Base-by-base conservation (phyloP, 30 jellyfish, hydroid and myxozoan species). In the Chironex yamaguchii region DNA sequence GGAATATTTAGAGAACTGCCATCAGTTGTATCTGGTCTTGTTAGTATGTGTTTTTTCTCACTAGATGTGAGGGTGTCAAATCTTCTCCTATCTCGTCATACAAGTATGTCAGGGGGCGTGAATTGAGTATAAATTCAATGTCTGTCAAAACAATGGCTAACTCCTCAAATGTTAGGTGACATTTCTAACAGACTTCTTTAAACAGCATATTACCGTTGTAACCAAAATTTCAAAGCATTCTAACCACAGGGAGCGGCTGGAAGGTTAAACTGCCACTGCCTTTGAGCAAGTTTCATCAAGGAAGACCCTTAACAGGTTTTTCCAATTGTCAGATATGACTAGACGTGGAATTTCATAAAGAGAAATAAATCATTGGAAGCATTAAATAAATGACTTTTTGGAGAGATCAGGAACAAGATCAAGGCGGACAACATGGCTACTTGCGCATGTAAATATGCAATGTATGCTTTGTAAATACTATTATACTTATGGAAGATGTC, bases 171-270 rank as follows among this genome's bases (percentile, higher is more conserved):
- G n/a, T n/a, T n/a, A n/a, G n/a, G n/a, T n/a, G n/a, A n/a, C n/a
- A n/a, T n/a, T n/a, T n/a, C n/a, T n/a, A n/a, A n/a, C n/a, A n/a
- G n/a, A n/a, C n/a, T 33, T 78, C 63, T n/a, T n/a, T n/a, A n/a
- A n/a, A n/a, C n/a, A n/a, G n/a, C n/a, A n/a, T n/a, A n/a, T n/a
- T 22, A 54, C 20, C 21, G 63, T 68, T 29, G 31, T 78, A 0
- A 78, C 90, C 2, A 0, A 78, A 25, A 51, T 26, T 4, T 78
- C 81, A 12, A 20, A 78, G 17, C 58, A 53, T 4, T 81, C 81
- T 1, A 70, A 79, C 29, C 63, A 49, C 91, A 84, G 35, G 85
- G 71, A 11, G 91, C 91, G 1, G 71, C 17, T 14, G 85, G 89
- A 3, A 71, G 51, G 53, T 84, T 84, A 51, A 84, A 34, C 0